Evolutionary conservation across 1,140 invertebrate species (phyloP), one percentile per base, ranked within the genome.

Genomic region (Tetragonula clypearis): DNA sequence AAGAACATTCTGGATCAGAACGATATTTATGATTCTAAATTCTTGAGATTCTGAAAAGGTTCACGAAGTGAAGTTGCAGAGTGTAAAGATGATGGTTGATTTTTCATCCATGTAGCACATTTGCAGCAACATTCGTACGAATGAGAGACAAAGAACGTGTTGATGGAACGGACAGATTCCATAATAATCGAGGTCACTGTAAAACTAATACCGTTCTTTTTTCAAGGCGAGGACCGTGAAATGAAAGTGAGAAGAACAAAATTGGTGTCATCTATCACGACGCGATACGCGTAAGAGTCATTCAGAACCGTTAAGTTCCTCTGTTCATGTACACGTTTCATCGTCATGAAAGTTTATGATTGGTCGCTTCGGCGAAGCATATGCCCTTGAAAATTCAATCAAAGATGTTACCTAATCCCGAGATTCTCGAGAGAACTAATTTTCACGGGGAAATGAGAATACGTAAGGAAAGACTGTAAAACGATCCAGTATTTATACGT

Each of bases 211-310:
- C 68, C 77, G 14, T 80, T 85, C 19, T 41, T 55, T 35, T 35
- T 35, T 35, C 35, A 4, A 35, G 35, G 35, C 1, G 35, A 35
- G 35, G 35, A 35, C 35, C 35, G 53, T 35, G 60, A 26, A 58
- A 80, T 68, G 83, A 85, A 81, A 85, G 83, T 81, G 78, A 85
- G 60, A 85, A 85, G 78, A 68, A 30, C 8, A n/a, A 56, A 71
- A 26, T 41, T 55, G 30, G 72, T 76, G 35, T 41, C 65, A 19
- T 23, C 5, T 2, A n/a, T 35, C 78, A 5, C 0, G 17, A 41
- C 55, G 11, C 9, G 9, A 3, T 41, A 58, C 21, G 15, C 17
- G 15, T 11, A 26, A 17, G 35, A 55, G 26, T 41, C 65, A n/a
- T 30, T 56, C 8, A 35, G 55, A 14, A 41, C 74, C 65, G 66